Conservation (phyloP, 2,113 vertebrate species). For the Chrysemys picta region DNA sequence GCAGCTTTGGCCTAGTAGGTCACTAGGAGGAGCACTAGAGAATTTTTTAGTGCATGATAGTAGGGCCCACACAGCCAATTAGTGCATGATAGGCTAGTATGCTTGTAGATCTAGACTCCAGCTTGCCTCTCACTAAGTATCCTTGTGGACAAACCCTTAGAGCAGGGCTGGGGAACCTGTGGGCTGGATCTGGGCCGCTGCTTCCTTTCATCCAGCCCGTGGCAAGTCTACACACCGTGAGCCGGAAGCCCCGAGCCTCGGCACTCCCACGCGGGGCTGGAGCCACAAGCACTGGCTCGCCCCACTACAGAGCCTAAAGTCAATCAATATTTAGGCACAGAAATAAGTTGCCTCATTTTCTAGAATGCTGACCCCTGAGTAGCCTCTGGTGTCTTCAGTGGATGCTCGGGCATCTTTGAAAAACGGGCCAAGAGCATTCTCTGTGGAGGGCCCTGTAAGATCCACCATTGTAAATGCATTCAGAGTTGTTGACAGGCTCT, state of each 20-base stretch:
- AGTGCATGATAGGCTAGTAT: background rate
- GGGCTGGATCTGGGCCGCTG: too few species aligned
- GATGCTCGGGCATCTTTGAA: background rate
- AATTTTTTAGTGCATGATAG: background rate
- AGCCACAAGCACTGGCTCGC: too few species aligned
- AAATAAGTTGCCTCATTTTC: background rate
- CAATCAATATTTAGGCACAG: background rate
- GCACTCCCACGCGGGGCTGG: too few species aligned
- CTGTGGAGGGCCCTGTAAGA: background rate
- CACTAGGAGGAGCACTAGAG: background rate
- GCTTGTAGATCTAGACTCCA: background rate
- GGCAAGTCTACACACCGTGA: too few species aligned
- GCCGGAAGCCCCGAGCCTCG: too few species aligned
- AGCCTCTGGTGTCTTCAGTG: background rate
- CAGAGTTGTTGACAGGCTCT: background rate
- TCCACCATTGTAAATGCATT: background rate
- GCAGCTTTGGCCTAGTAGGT: background rate
- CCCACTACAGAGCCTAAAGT: background rate
- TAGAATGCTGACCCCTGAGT: background rate
- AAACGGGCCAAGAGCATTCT: background rate
- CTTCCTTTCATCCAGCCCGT: too few species aligned
- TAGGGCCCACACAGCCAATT: background rate
- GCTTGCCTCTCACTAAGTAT: background rate
- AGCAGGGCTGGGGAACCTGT: too few species aligned
- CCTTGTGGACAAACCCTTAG: background rate